Conservation (phyloP, 2,797 vertebrate species). For the Ara ararauna region DNA sequence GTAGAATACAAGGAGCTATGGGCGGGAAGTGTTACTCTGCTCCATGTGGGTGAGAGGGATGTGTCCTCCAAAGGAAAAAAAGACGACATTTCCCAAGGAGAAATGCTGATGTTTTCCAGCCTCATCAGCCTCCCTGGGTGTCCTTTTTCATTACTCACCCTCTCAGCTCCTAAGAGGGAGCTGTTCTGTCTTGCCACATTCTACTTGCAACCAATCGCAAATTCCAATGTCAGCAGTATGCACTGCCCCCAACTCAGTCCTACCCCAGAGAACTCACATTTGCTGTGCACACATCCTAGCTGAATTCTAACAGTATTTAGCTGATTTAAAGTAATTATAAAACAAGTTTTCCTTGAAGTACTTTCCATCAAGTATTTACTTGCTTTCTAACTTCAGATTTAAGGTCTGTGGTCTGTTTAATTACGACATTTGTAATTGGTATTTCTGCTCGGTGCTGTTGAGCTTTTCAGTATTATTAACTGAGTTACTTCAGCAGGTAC, state of each 20-base stretch:
- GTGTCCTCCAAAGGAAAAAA: background rate
- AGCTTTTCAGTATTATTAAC: background rate
- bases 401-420: background rate
- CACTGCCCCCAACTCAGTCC: background rate
- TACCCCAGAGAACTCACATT: background rate
- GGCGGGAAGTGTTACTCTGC: background rate
- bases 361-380: background rate
- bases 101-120: background rate
- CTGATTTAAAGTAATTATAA: background rate
- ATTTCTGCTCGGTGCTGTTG: background rate
- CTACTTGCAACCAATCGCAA: background rate
- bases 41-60: background rate
- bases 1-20: background rate
- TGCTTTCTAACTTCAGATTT: background rate
- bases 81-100: background rate
- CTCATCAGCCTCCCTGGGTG: background rate
- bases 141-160: background rate
- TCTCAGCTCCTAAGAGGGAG: background rate
- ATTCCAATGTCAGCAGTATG: background rate
- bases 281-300: background rate
- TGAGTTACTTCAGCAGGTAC: background rate
- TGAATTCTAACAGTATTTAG: background rate
- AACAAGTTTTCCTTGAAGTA: background rate
- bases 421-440: background rate
- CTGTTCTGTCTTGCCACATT: background rate